Percentiles rank a stretch among this genome's conserved stretches.
These are phyloP conservation scores for Liopterus haemorrhoidalis DNA, from an alignment of 2,888 invertebrate genomes.

Conservation along the genomic window DNA sequence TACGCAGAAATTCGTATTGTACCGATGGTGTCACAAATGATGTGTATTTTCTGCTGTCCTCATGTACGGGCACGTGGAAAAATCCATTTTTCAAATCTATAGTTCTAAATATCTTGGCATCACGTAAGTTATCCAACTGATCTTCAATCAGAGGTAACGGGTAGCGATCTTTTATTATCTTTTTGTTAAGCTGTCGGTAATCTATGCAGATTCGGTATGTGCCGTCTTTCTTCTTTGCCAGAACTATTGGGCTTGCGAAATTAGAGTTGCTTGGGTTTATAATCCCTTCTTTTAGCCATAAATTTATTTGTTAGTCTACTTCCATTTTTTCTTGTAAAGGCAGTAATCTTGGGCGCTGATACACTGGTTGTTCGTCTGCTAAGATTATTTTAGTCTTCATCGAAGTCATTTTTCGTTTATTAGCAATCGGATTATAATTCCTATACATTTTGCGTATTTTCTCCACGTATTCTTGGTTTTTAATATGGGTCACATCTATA, in stretches of 20 bases:
- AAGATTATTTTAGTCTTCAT: slow-evolving; percentile 2
- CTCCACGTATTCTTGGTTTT: too few species aligned
- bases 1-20: not conserved
- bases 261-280: not conserved
- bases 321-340: not conserved
- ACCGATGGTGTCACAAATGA: not conserved
- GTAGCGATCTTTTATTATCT: not conserved
- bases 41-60: slow-evolving; percentile 6
- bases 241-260: not conserved
- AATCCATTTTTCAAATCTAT: not conserved
- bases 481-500: too few species aligned
- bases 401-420: too few species aligned
- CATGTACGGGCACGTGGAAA: not conserved
- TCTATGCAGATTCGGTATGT: not conserved
- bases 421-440: too few species aligned
- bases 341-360: slow-evolving; percentile 1
- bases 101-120: not conserved
- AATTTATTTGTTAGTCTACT: slow-evolving; percentile 1
- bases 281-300: not conserved
- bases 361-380: not conserved
- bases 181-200: slow-evolving; percentile 1
- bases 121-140: not conserved
- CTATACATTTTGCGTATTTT: too few species aligned
- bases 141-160: not conserved
- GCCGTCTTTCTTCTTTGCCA: not conserved